phyloP scores from a whole-genome alignment of 2,113 vertebrate genomes.

The Myodes glareolus region DNA sequence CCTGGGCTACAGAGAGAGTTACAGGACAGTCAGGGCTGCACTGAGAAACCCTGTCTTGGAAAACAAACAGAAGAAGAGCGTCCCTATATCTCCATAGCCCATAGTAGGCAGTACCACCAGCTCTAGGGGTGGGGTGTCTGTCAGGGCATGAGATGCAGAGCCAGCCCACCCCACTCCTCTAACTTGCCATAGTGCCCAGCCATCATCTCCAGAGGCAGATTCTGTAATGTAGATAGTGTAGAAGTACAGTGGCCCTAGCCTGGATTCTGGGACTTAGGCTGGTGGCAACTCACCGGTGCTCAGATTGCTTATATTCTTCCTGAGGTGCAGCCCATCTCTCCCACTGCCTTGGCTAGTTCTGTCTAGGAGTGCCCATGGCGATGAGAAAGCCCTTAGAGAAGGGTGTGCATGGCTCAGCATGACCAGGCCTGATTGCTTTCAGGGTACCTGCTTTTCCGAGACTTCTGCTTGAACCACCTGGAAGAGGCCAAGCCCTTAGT shows the following conservation, averaged over 20 bases:
- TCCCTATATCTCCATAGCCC: neutral
- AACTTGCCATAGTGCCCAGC: neutral
- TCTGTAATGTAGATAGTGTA: neutral
- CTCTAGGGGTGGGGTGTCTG: neutral
- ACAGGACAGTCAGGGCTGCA: neutral
- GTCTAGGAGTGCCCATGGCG: neutral
- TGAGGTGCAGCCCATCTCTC: neutral
- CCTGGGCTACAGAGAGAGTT: neutral
- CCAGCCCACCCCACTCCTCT: neutral
- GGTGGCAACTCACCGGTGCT: neutral
- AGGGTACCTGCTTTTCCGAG: constrained; percentile 88
- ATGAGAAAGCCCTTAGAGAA: neutral
- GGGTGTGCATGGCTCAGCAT: neutral
- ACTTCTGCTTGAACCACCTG: constrained; percentile 86
- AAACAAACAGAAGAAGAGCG: neutral
- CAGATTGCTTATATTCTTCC: neutral
- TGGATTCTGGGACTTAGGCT: neutral
- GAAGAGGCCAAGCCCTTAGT: constrained; percentile 88
- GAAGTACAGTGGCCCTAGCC: neutral
- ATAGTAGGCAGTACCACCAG: neutral
- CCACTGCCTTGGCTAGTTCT: neutral
- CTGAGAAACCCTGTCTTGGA: neutral
- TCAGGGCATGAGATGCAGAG: neutral
- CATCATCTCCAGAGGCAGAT: neutral
- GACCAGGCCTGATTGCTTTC: neutral